These are phyloP conservation scores for Drosophila sordidula DNA, from an alignment of 2,888 invertebrate species.

Conservation along the genomic window DNA sequence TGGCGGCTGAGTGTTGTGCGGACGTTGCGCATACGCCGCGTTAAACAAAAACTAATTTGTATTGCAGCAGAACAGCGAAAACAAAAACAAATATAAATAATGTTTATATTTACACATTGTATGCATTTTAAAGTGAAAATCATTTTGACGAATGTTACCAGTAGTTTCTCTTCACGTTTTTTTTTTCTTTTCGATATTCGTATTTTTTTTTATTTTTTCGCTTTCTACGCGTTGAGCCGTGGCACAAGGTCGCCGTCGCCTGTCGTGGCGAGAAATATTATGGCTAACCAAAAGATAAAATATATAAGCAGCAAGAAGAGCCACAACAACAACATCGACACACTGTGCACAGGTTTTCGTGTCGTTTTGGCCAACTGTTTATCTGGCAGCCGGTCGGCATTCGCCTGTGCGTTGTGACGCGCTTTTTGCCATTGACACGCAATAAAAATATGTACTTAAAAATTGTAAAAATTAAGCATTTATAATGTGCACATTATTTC, in stretches of 20 bases:
- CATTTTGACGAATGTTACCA: slow-evolving; percentile 55
- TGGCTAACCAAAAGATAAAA: slow-evolving; percentile 75
- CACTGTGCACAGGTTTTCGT: slow-evolving; percentile 33
- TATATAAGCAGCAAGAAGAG: slow-evolving; percentile 42
- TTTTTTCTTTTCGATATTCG: slow-evolving; percentile 19
- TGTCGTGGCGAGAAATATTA: slow-evolving; percentile 75
- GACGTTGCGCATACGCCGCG: slow-evolving; percentile 46
- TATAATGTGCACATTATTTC: slow-evolving; percentile 55
- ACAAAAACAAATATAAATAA: slow-evolving; percentile 30
- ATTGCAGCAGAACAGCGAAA: slow-evolving; percentile 12
- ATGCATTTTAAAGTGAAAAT: slow-evolving; percentile 50
- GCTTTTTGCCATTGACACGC: slow-evolving; percentile 83
- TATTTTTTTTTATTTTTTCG: slow-evolving; percentile 53
- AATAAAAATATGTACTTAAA: slow-evolving; percentile 77
- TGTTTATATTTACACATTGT: slow-evolving; percentile 36
- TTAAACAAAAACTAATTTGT: slow-evolving; percentile 11
- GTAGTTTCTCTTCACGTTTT: slow-evolving; percentile 38
- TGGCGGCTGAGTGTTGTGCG: neutral
- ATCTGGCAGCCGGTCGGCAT: slow-evolving; percentile 37
- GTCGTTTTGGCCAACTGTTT: slow-evolving; percentile 55
- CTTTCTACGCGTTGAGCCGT: slow-evolving; percentile 75
- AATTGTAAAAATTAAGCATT: slow-evolving; percentile 47
- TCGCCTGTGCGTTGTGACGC: slow-evolving; percentile 69
- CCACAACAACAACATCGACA: slow-evolving; percentile 16
- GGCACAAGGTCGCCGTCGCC: slow-evolving; percentile 76